These are phyloP conservation scores for Nymphicus hollandicus DNA, from an alignment of 2,113 vertebrate genomes.

Conservation along the genomic window DNA sequence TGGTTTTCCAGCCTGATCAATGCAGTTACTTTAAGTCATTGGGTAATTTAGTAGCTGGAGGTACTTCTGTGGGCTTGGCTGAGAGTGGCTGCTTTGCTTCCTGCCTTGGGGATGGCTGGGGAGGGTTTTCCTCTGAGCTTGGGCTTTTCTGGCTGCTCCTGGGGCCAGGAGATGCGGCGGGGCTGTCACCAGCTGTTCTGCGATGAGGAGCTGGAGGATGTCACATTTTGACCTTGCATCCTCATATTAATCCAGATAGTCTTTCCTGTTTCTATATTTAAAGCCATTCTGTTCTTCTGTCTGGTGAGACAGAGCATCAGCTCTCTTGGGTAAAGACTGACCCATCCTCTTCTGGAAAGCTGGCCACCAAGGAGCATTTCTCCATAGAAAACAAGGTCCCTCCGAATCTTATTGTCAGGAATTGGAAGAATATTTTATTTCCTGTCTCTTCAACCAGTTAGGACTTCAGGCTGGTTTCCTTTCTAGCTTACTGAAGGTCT, in stretches of 20 bases:
- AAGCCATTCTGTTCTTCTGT: neutral
- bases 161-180: neutral
- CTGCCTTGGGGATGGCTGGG: neutral
- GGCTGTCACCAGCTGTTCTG: neutral
- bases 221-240: neutral
- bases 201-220: neutral
- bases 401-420: neutral
- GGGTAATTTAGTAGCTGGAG: conserved; percentile 5
- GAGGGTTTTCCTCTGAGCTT: neutral
- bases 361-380: neutral
- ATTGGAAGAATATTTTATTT: neutral
- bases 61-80: neutral
- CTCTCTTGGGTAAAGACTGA: neutral
- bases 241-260: neutral
- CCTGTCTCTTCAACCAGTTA: neutral
- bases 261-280: conserved; percentile 17
- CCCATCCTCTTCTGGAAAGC: neutral
- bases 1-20: neutral
- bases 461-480: neutral
- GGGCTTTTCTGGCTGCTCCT: neutral
- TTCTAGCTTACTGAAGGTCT: neutral
- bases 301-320: neutral
- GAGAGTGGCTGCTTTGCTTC: neutral
- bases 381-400: neutral
- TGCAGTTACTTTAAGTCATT: neutral